phyloP scores from a whole-genome alignment of 2,888 invertebrate species.

The Gandaritis pyraliata region DNA sequence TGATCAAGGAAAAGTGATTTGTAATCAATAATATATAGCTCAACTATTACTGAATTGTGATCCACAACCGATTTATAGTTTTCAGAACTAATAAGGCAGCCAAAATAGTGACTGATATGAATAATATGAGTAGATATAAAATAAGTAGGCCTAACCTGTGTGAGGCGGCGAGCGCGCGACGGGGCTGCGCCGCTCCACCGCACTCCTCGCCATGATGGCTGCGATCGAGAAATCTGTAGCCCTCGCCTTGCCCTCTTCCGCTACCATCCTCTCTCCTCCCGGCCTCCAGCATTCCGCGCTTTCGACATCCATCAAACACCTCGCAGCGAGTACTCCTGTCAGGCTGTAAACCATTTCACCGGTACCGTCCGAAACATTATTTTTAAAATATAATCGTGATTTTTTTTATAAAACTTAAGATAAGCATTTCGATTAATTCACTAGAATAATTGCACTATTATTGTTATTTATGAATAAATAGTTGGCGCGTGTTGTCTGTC shows the following conservation, averaged over 20 bases:
- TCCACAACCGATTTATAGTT: too few species aligned
- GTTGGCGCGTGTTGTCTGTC: conserved; percentile 45
- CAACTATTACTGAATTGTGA: too few species aligned
- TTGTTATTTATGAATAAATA: conserved; percentile 46
- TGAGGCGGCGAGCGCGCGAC: conserved; percentile 74
- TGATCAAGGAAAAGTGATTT: too few species aligned
- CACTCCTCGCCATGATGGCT: conserved; percentile 93
- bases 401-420: background rate
- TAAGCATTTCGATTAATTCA: conserved; percentile 23
- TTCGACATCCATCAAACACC: conserved; percentile 81
- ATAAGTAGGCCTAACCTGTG: conserved; percentile 72
- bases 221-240: conserved; percentile 98
- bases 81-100: too few species aligned
- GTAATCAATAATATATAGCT: too few species aligned
- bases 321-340: conserved; percentile 56
- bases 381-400: conserved; percentile 29
- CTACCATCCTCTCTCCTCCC: conserved; percentile 76
- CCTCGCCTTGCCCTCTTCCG: conserved; percentile 78
- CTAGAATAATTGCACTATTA: conserved; percentile 32
- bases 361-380: conserved; percentile 65
- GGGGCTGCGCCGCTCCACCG: conserved; percentile 76
- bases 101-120: too few species aligned
- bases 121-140: background rate
- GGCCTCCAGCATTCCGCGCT: conserved; percentile 73
- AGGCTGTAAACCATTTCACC: conserved; percentile 65